These are phyloP conservation scores for Cosmorhoe ocellata DNA, from an alignment of 2,888 invertebrate species.

Conservation along the genomic window DNA sequence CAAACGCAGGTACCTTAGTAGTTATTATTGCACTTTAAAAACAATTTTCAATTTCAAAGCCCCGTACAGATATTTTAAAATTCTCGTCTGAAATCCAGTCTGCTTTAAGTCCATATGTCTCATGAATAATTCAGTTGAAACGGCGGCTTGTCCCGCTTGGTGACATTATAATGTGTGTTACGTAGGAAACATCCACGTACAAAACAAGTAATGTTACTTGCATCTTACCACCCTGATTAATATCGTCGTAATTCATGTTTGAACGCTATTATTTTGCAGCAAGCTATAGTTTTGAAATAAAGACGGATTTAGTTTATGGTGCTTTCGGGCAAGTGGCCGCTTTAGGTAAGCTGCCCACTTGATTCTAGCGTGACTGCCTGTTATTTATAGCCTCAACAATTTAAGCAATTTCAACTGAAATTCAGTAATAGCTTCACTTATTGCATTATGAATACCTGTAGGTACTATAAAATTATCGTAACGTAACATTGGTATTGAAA, in stretches of 20 bases:
- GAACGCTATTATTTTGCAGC: background rate
- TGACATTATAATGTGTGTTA: slow-evolving; percentile 54
- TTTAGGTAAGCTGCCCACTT: too few relatives aligned
- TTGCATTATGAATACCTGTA: too few relatives aligned
- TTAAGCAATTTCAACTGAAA: too few relatives aligned
- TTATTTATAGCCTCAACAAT: background rate
- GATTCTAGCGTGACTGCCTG: too few relatives aligned
- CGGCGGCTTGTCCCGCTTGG: slow-evolving; percentile 68
- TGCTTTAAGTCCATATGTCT: slow-evolving; percentile 81
- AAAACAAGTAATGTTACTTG: slow-evolving; percentile 40
- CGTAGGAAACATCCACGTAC: slow-evolving; percentile 35
- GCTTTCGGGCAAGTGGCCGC: too few relatives aligned
- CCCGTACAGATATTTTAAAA: slow-evolving; percentile 76
- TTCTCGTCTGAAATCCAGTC: slow-evolving; percentile 78
- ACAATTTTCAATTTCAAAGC: slow-evolving; percentile 73
- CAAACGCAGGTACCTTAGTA: background rate
- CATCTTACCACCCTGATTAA: slow-evolving; percentile 17
- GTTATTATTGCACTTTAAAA: slow-evolving; percentile 58
- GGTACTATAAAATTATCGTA: too few relatives aligned
- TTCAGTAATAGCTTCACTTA: too few relatives aligned
- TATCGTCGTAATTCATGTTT: background rate
- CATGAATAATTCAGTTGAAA: slow-evolving; percentile 76
- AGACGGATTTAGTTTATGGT: too few relatives aligned
- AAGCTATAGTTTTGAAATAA: too few relatives aligned
- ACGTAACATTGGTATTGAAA: too few relatives aligned